A percentile compares a stretch with the other conserved stretches of the same genome.
phyloP scores from a whole-genome alignment of 2,113 vertebrate species.

The Muntiacus reevesi region DNA sequence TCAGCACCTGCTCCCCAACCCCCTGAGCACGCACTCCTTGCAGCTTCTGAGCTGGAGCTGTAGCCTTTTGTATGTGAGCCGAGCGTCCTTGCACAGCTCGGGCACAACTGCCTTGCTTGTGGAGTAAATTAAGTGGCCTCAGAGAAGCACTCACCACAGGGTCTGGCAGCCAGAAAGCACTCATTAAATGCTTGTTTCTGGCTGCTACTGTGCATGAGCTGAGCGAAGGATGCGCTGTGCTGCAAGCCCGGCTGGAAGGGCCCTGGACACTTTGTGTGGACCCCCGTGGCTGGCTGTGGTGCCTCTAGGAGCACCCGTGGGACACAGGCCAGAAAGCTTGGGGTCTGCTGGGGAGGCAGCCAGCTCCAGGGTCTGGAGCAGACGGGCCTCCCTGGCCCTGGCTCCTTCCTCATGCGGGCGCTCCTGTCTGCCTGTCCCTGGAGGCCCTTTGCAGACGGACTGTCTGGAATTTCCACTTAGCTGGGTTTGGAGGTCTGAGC shows the following conservation, averaged over 20 bases:
- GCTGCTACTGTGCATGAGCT: background rate
- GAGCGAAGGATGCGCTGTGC: background rate
- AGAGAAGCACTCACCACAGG: background rate
- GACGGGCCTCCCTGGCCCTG: background rate
- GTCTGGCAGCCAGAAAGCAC: background rate
- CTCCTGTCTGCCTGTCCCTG: fast-evolving
- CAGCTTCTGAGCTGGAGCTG: background rate
- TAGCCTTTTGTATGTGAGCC: background rate
- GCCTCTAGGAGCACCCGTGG: background rate
- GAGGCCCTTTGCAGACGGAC: background rate
- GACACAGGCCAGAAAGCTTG: background rate
- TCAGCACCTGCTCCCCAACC: no score
- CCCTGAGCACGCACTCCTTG: fast-evolving
- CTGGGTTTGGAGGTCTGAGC: background rate
- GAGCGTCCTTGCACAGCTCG: fast-evolving
- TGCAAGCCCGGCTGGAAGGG: background rate
- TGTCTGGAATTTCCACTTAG: background rate
- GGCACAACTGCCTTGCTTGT: background rate
- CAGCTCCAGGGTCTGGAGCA: background rate
- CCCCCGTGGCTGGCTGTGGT: no score
- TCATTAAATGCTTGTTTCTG: background rate
- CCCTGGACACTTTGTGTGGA: background rate
- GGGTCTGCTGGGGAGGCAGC: background rate
- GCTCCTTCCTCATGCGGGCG: background rate
- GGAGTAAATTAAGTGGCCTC: background rate